A percentile compares a stretch with the other conserved stretches of the same genome.
These are phyloP conservation scores for Apostichopus parvimensis DNA, from an alignment of 35 echinoderm and acorn worm genomes.

Conservation along the genomic window DNA sequence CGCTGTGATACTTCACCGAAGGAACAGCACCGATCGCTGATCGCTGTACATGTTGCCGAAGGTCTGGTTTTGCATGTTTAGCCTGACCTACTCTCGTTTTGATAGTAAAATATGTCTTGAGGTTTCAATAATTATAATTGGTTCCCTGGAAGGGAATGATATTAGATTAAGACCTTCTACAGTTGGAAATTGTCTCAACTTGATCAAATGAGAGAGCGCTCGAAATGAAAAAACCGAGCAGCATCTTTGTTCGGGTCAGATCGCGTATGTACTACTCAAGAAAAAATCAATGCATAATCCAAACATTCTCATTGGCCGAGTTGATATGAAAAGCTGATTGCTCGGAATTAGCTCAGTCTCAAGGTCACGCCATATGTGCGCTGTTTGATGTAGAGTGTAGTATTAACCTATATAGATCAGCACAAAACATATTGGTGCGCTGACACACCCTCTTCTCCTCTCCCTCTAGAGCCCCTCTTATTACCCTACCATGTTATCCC, in stretches of 20 bases:
- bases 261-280: not conserved
- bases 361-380: too few relatives aligned
- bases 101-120: not conserved
- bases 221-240: not conserved
- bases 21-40: too few relatives aligned
- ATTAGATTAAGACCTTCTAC: not conserved
- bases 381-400: too few relatives aligned
- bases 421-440: too few relatives aligned
- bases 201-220: not conserved
- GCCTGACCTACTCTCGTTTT: constrained; percentile 3
- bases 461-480: too few relatives aligned
- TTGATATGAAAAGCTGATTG: too few relatives aligned
- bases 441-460: too few relatives aligned
- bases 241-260: not conserved
- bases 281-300: not conserved
- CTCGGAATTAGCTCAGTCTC: too few relatives aligned
- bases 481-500: too few relatives aligned
- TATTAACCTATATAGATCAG: too few relatives aligned
- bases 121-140: constrained; percentile 7
- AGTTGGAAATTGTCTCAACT: not conserved
- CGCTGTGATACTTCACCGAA: too few relatives aligned
- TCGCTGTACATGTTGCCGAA: too few relatives aligned
- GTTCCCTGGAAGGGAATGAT: not conserved
- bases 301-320: not conserved
- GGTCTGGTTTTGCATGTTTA: not conserved